Evolutionary conservation across 2,888 invertebrate genomes (phyloP).

Genomic region (Aspidiotus rigidus): DNA sequence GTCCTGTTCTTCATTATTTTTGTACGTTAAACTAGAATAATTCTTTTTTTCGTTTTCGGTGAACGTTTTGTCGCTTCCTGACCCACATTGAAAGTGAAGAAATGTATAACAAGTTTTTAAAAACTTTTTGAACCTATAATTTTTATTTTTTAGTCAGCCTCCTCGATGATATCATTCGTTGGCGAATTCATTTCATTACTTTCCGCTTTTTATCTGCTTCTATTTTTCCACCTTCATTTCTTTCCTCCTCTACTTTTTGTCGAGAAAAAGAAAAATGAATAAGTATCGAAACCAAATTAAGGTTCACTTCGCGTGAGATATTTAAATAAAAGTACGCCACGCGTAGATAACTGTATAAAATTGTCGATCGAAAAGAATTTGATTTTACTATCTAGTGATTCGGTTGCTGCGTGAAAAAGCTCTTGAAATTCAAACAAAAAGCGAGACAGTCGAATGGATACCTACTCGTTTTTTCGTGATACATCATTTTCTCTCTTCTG

Average conservation of each 20-base stretch:
- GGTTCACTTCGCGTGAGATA: background rate
- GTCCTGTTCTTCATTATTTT: no score
- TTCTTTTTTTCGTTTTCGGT: no score
- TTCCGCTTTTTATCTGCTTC: background rate
- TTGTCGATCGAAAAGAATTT: background rate
- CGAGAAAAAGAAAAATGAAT: background rate
- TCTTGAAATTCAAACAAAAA: slow-evolving; percentile 9
- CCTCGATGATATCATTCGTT: background rate
- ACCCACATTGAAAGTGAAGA: background rate
- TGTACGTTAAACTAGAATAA: no score
- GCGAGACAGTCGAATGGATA: background rate
- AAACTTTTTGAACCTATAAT: background rate
- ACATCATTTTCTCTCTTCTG: background rate
- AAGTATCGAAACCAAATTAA: background rate
- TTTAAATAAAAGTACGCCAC: slow-evolving; percentile 12
- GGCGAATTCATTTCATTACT: no score
- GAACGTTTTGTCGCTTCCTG: no score
- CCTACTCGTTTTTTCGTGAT: slow-evolving; percentile 2
- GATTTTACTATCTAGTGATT: slow-evolving; percentile 10
- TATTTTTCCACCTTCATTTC: background rate
- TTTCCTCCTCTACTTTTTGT: background rate
- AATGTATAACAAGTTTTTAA: background rate
- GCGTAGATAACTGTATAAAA: background rate
- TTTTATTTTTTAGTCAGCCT: background rate
- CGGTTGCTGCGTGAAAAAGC: slow-evolving; percentile 8